Evolutionary conservation across 30 jellyfish, hydroid and myxozoan genomes (phyloP).

Genomic region (Aurelia sp.): DNA sequence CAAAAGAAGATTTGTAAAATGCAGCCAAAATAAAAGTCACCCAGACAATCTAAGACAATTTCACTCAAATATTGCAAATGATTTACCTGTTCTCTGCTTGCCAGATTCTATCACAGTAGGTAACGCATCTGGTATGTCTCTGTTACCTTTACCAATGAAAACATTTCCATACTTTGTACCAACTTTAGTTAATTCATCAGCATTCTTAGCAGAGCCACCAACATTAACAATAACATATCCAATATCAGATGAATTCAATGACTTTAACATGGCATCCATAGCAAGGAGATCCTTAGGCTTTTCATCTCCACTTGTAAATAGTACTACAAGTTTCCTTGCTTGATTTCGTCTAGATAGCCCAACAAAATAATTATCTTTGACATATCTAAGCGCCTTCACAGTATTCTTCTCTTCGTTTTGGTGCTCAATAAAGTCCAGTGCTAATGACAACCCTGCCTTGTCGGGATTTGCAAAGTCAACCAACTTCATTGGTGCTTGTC

Average conservation of each 20-base stretch:
- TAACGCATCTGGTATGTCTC: constrained; percentile 52
- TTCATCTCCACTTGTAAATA: constrained; percentile 39
- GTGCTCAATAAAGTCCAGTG: constrained; percentile 22
- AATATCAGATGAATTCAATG: constrained; percentile 39
- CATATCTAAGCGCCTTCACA: constrained; percentile 22
- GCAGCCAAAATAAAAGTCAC: too few species aligned
- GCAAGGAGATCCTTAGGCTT: constrained; percentile 1
- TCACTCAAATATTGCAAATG: too few species aligned
- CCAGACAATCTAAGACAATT: too few species aligned
- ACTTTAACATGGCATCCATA: constrained; percentile 19
- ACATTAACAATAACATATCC: constrained; percentile 23
- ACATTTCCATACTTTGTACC: constrained; percentile 40
- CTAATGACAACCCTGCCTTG: constrained; percentile 11
- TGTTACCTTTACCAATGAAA: neutral
- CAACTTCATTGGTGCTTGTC: neutral
- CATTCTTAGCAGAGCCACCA: constrained; percentile 13
- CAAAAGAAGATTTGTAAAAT: too few species aligned
- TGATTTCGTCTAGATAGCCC: neutral
- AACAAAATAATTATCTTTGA: constrained; percentile 12
- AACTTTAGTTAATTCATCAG: neutral
- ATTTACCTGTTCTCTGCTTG: too few species aligned
- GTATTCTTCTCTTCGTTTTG: constrained; percentile 24
- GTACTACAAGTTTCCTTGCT: constrained; percentile 47
- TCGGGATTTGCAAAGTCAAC: constrained; percentile 15
- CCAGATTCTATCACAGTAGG: constrained; percentile 51